Evolutionary conservation across 2,113 vertebrate species (phyloP), one percentile per base, ranked within the genome.

Genomic region (Protomyctophum bolini): DNA sequence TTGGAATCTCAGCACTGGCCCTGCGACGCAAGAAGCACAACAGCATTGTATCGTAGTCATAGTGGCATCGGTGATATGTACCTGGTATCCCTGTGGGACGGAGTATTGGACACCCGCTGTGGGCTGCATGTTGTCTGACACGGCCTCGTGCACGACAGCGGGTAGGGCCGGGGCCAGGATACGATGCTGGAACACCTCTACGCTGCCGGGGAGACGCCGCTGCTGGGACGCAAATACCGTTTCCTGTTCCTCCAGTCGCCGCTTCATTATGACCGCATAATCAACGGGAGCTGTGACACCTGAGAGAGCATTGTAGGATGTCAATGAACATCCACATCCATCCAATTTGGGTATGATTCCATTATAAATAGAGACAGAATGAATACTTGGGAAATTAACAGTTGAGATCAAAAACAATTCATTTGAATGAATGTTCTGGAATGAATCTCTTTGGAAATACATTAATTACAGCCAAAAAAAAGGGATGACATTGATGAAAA

Each of bases 241-340:
- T 92, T 99, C 97, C 94, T 97, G 97, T 92, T 99, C 97, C 84
- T 99, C 97, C 93, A 96, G 91, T 87, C 97, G 95, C 51, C 98
- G 94, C 96, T 98, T 99, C 98, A 99, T 99, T 94, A 94, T 98
- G 96, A 91, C 91, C 88, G 95, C 98, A 99, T 99, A 92, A 94
- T 98, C 92, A 14, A 91, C 14, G 67, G 80, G 77, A 86, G 81
- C 83, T 76, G 83, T 67, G 76, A 88, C 80, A 88, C 87, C 90
- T 91, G 78, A 10, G 14, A 49, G 70, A 2, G 33, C 33, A 41
- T 41, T 41, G 33, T 41, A 41, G 33, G 33, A 41, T 41, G 33
- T 41, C 33, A 41, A 41, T 41, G 33, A 41, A 41, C 3, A 41
- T 41, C 3, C 3, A 41, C 33, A 41, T 41, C 3, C 5, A 41